Conservation (phyloP, 2,113 vertebrate species). For the Ailurus styani region DNA sequence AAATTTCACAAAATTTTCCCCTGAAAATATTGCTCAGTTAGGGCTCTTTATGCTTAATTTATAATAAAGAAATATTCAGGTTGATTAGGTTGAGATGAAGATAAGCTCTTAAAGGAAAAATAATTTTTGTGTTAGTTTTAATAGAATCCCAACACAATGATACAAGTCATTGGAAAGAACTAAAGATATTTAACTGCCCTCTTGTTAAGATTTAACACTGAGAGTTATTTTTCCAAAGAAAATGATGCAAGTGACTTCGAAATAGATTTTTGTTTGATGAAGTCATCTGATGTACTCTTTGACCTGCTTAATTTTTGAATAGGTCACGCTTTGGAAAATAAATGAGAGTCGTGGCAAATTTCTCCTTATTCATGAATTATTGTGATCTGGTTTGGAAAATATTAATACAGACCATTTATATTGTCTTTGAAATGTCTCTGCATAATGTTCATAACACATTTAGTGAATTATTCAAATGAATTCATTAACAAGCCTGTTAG, state of each 20-base stretch:
- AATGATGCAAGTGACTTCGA: neutral
- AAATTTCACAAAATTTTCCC: neutral
- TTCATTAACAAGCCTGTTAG: slow-evolving; percentile 22
- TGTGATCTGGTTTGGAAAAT: neutral
- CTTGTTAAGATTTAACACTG: neutral
- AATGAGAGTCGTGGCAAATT: neutral
- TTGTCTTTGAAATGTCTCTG: neutral
- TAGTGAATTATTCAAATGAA: slow-evolving; percentile 31
- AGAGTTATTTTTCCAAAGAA: neutral
- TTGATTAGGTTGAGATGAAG: neutral
- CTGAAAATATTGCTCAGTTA: neutral
- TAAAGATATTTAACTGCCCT: neutral
- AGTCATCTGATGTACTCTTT: neutral
- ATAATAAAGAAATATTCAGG: neutral
- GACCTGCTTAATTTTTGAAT: neutral
- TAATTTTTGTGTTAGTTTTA: neutral
- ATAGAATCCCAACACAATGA: neutral
- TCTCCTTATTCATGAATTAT: neutral
- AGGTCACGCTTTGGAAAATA: neutral
- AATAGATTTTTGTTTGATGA: neutral
- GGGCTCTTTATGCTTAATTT: neutral
- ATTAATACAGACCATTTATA: neutral
- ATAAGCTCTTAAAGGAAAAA: neutral
- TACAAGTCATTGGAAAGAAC: neutral
- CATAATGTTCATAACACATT: neutral